Evolutionary conservation across 2,888 invertebrate species (phyloP).

Genomic region (Athripsodes cinereus): DNA sequence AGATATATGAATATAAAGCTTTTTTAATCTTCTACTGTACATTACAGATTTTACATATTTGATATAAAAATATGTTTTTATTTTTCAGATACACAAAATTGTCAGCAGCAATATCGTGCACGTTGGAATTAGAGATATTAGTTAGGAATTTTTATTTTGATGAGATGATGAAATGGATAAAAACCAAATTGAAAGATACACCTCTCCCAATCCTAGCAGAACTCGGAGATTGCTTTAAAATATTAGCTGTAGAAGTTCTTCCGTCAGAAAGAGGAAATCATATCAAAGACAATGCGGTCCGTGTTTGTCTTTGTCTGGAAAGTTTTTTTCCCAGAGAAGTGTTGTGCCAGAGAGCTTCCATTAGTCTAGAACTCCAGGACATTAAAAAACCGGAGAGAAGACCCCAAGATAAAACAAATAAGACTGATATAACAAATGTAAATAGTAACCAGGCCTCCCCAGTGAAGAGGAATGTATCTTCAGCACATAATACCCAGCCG

Average conservation of each 20-base stretch:
- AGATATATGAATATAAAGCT: background rate
- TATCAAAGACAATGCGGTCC: constrained; percentile 44
- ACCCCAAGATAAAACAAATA: constrained; percentile 40
- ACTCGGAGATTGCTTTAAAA: constrained; percentile 51
- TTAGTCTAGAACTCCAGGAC: constrained; percentile 54
- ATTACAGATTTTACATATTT: too few relatives aligned
- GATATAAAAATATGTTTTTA: too few relatives aligned
- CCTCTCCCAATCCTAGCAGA: constrained; percentile 48
- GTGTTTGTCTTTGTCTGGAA: constrained; percentile 50
- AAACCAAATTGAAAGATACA: constrained; percentile 42
- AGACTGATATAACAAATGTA: constrained; percentile 41
- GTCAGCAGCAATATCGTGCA: constrained; percentile 74
- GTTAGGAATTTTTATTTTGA: constrained; percentile 73
- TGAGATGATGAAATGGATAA: constrained; percentile 69
- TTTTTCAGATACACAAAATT: constrained; percentile 62
- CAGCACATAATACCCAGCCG: constrained; percentile 5
- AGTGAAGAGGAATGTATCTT: constrained; percentile 15
- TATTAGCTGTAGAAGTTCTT: constrained; percentile 49
- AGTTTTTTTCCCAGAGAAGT: constrained; percentile 62
- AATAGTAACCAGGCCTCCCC: constrained; percentile 23
- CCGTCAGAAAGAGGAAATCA: constrained; percentile 48
- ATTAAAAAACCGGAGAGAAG: constrained; percentile 36
- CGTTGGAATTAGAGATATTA: constrained; percentile 66
- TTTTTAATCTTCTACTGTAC: background rate
- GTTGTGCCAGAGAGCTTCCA: constrained; percentile 53